phyloP scores from a whole-genome alignment of 2,797 vertebrate genomes.

The Orientallactaga sibirica region DNA sequence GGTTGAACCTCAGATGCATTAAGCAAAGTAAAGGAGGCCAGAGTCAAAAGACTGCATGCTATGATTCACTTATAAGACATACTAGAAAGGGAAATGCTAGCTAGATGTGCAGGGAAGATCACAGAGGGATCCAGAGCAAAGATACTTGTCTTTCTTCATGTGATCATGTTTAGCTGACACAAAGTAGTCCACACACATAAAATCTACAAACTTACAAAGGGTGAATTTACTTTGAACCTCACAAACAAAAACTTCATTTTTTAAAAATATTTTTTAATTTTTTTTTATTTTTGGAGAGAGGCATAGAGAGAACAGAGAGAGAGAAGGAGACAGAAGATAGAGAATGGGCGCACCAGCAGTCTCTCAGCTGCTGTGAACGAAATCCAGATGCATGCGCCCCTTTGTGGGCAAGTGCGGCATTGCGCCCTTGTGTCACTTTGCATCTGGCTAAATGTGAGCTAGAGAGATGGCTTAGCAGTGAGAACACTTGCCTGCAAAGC shows the following conservation, averaged over 20 bases:
- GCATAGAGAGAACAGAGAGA: too few relatives aligned
- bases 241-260: constrained; percentile 16
- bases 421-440: too few relatives aligned
- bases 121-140: neutral
- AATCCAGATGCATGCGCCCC: too few relatives aligned
- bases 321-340: too few relatives aligned
- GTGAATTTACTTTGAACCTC: neutral
- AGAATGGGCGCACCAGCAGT: too few relatives aligned
- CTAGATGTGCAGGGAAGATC: neutral
- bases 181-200: neutral
- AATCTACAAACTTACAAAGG: neutral
- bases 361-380: too few relatives aligned
- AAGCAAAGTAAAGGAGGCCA: neutral
- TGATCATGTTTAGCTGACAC: neutral
- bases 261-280: neutral
- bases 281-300: too few relatives aligned
- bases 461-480: too few relatives aligned
- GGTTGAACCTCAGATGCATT: neutral
- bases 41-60: neutral
- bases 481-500: too few relatives aligned
- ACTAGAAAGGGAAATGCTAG: neutral
- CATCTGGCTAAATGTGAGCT: too few relatives aligned
- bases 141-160: neutral
- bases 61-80: neutral
- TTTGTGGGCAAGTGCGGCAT: too few relatives aligned